Evolutionary conservation across 1,140 invertebrate species (phyloP).

Genomic region (Ostrea denselamellosa): DNA sequence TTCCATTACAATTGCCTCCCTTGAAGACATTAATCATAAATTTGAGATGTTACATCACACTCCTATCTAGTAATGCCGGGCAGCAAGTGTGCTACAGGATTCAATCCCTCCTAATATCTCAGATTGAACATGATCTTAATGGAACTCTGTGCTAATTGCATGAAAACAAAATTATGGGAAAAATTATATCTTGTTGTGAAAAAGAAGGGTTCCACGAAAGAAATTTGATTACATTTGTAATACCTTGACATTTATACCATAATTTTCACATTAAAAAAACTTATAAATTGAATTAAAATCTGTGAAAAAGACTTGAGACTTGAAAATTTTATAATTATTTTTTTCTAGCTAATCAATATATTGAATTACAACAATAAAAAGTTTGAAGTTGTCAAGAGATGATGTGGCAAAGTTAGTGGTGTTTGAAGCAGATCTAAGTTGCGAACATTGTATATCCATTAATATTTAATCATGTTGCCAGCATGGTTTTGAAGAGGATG

Average conservation of each 20-base stretch:
- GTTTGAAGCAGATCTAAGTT: too few relatives aligned
- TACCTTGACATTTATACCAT: not conserved
- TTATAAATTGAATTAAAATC: not conserved
- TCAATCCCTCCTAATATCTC: not conserved
- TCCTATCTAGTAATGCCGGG: not conserved
- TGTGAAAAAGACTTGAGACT: not conserved
- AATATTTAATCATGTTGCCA: too few relatives aligned
- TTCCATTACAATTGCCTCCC: conserved; percentile 9
- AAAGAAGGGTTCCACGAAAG: not conserved
- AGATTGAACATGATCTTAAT: conserved; percentile 13
- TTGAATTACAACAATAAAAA: too few relatives aligned
- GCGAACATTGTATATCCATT: too few relatives aligned
- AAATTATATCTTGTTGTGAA: not conserved
- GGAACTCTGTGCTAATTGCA: conserved; percentile 4
- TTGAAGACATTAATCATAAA: conserved; percentile 23
- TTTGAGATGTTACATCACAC: conserved; percentile 18
- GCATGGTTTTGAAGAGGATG: too few relatives aligned
- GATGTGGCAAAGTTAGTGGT: too few relatives aligned
- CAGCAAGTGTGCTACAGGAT: not conserved
- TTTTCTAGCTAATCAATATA: not conserved
- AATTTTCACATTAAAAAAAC: not conserved
- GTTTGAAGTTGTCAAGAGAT: too few relatives aligned
- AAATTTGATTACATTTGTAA: not conserved
- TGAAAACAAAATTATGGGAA: not conserved
- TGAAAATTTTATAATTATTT: not conserved